These are phyloP conservation scores for Sussaba pulchella DNA, from an alignment of 2,888 invertebrate genomes.

Conservation along the genomic window DNA sequence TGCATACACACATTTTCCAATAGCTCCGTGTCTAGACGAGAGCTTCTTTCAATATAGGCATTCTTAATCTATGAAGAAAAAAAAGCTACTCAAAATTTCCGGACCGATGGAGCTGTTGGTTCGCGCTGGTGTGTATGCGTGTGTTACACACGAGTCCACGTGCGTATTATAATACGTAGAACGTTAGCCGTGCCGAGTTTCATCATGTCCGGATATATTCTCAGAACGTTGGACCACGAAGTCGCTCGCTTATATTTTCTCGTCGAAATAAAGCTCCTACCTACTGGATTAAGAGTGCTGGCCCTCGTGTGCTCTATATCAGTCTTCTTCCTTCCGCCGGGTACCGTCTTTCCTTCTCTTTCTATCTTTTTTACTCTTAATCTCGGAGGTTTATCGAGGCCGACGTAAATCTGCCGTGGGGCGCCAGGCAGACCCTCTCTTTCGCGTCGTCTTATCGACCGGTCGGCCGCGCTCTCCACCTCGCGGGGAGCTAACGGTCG, in stretches of 20 bases:
- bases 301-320: slow-evolving; percentile 47
- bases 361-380: slow-evolving; percentile 74
- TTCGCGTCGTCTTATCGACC: slow-evolving; percentile 63
- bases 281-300: slow-evolving; percentile 69
- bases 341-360: slow-evolving; percentile 51
- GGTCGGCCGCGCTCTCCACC: slow-evolving; percentile 54
- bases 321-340: slow-evolving; percentile 19
- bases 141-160: slow-evolving; percentile 6
- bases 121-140: neutral
- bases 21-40: neutral
- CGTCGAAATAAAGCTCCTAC: slow-evolving; percentile 65
- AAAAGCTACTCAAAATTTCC: slow-evolving; percentile 53
- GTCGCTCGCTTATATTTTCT: slow-evolving; percentile 24
- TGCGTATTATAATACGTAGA: slow-evolving; percentile 27
- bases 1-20: neutral
- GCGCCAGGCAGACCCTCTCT: slow-evolving; percentile 71
- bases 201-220: slow-evolving; percentile 58
- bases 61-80: slow-evolving; percentile 34
- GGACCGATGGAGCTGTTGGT: slow-evolving; percentile 9
- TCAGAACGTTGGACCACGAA: slow-evolving; percentile 23
- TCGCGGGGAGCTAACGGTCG: slow-evolving; percentile 45
- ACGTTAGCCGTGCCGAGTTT: slow-evolving; percentile 39
- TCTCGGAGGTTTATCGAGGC: slow-evolving; percentile 81
- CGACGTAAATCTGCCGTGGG: slow-evolving; percentile 80
- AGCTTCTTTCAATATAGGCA: slow-evolving; percentile 16